Evolutionary conservation across 1,140 invertebrate species (phyloP), one percentile per base, ranked within the genome.

Genomic region (Lepidurus apus): DNA sequence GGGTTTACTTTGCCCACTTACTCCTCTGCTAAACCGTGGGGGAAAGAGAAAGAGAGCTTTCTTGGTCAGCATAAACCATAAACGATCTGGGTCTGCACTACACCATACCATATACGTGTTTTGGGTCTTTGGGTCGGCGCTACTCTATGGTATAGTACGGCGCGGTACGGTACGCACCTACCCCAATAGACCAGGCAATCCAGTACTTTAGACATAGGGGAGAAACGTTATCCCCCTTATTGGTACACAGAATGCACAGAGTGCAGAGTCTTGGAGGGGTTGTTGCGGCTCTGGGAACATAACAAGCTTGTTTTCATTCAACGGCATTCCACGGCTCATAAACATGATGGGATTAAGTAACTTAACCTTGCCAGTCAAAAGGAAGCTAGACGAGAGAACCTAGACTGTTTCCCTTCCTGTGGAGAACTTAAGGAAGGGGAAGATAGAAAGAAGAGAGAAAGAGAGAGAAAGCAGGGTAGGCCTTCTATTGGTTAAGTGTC

Each of bases 241-340:
- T 65, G 53, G 53, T 65, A 65, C 4, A 34, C 34, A 34, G 34
- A 4, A 3, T 34, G 34, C 34, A 34, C 34, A 34, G 34, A 34
- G 34, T 34, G 4, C 34, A 34, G 34, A 34, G 34, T 34, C 34
- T 34, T 34, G 3, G 34, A 34, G 34, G 34, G 53, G 53, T 65
- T 21, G 53, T 65, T 65, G 53, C 53, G 53, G 53, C 53, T 65
- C 53, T 65, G 53, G 13, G 53, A 65, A 65, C 53, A 65, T 65
- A 65, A 65, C 53, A 65, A 65, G 53, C 53, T 65, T 65, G 53
- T 65, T 65, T 65, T 65, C 53, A 65, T 65, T 65, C 53, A 65
- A 65, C 53, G 53, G 53, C 53, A 65, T 65, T 65, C 53, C 53
- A 65, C 53, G 53, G 53, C 53, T 21, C 53, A 65, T 65, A 65